phyloP scores from a whole-genome alignment of 2,888 invertebrate species.

The Caenorhabditis sp. region DNA sequence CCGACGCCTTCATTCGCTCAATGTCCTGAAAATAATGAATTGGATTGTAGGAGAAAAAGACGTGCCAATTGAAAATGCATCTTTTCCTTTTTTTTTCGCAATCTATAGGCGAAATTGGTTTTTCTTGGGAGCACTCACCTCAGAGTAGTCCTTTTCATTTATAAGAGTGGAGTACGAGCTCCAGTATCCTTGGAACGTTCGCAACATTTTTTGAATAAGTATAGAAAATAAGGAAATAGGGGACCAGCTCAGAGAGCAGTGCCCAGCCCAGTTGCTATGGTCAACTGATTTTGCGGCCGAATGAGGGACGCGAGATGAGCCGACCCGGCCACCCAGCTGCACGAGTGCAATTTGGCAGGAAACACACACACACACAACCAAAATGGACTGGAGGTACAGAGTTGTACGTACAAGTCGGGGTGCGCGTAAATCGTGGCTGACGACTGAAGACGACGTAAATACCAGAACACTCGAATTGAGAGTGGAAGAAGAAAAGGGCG shows the following conservation, averaged over 20 bases:
- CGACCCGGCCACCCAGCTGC: not conserved
- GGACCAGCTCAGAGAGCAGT: not conserved
- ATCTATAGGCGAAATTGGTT: no score
- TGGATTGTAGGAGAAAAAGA: slow-evolving; percentile 32
- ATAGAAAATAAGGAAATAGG: not conserved
- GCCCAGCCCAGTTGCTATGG: slow-evolving; percentile 19
- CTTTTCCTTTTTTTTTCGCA: slow-evolving; percentile 2
- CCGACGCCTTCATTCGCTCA: slow-evolving; percentile 93
- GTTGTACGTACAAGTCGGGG: slow-evolving; percentile 21
- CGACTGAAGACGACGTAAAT: slow-evolving; percentile 39
- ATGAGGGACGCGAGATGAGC: not conserved
- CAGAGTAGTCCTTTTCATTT: slow-evolving; percentile 41
- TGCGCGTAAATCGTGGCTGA: slow-evolving; percentile 21
- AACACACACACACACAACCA: no score
- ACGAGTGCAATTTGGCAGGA: no score
- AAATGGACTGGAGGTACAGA: no score
- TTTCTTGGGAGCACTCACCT: slow-evolving; percentile 21
- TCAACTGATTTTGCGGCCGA: slow-evolving; percentile 21
- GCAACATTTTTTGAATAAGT: slow-evolving; percentile 34
- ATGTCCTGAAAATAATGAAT: slow-evolving; percentile 85
- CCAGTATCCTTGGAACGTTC: slow-evolving; percentile 51
- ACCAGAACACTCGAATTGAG: slow-evolving; percentile 47
- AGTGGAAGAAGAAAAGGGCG: slow-evolving; percentile 19
- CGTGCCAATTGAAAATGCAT: slow-evolving; percentile 27
- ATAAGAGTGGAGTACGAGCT: slow-evolving; percentile 44